These are phyloP conservation scores for Machaerirhynchus nigripectus DNA, from an alignment of 2,113 vertebrate genomes.

Conservation along the genomic window DNA sequence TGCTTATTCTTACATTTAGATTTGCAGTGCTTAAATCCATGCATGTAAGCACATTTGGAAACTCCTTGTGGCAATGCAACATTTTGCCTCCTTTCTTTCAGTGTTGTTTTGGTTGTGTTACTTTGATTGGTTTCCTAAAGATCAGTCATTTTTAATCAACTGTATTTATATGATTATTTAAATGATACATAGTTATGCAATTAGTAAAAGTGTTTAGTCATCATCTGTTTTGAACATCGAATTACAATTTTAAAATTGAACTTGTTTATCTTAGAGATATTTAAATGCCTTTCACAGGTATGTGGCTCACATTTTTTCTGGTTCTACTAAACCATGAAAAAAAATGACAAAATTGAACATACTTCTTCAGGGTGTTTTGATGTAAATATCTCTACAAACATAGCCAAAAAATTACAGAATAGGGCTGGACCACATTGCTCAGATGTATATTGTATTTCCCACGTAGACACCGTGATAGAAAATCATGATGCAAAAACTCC, in stretches of 20 bases:
- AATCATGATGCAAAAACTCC: background rate
- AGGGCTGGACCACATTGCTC: background rate
- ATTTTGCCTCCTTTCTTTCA: background rate
- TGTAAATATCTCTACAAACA: background rate
- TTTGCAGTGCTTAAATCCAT: background rate
- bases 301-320: background rate
- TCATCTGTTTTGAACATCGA: conserved; percentile 35
- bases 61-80: background rate
- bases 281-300: background rate
- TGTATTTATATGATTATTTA: conserved; percentile 63
- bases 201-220: conserved; percentile 57
- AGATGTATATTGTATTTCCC: background rate
- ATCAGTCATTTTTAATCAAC: conserved; percentile 60
- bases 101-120: background rate
- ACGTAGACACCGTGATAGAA: background rate
- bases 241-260: conserved; percentile 20
- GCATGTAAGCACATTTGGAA: background rate
- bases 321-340: background rate
- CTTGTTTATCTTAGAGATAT: background rate
- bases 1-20: background rate
- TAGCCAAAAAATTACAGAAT: background rate
- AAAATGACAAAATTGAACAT: background rate
- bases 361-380: background rate
- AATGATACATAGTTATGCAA: conserved; percentile 54
- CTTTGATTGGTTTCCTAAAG: conserved; percentile 48